A percentile compares a stretch with the other conserved stretches of the same genome.
phyloP scores from a whole-genome alignment of 2,797 vertebrate species.

The Melanogrammus aeglefinus region DNA sequence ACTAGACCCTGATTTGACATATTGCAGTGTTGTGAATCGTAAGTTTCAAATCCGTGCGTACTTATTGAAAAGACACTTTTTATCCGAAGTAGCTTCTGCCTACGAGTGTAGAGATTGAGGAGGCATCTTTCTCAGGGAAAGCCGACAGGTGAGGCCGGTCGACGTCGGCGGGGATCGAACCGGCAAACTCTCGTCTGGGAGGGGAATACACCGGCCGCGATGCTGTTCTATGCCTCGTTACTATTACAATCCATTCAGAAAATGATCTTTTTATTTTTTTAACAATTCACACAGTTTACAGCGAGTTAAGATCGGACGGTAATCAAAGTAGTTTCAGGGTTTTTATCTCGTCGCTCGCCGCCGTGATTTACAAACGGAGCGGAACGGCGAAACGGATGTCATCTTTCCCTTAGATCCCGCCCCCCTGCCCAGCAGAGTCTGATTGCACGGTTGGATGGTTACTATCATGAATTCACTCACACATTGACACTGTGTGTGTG shows the following conservation, averaged over 20 bases:
- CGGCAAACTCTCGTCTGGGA: no score
- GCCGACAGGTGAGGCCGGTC: no score
- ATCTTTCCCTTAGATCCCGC: not conserved
- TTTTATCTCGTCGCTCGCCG: not conserved
- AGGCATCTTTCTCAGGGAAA: no score
- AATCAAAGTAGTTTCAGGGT: slow-evolving; percentile 26
- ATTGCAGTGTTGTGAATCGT: not conserved
- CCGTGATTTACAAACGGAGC: slow-evolving; percentile 7
- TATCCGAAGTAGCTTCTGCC: no score
- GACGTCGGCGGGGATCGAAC: no score
- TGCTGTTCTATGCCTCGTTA: no score
- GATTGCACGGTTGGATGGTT: not conserved
- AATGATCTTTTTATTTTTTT: no score
- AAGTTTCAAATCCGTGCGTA: not conserved
- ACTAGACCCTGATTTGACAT: not conserved
- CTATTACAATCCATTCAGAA: no score
- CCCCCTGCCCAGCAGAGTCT: slow-evolving; percentile 19
- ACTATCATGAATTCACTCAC: not conserved
- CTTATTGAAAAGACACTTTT: no score
- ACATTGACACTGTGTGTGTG: not conserved
- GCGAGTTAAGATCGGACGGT: not conserved
- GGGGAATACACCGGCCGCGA: no score
- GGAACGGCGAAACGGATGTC: slow-evolving; percentile 43
- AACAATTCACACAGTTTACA: no score
- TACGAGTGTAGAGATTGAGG: no score